These are phyloP conservation scores for Cephalotes varians DNA, from an alignment of 2,888 invertebrate species.

Conservation along the genomic window DNA sequence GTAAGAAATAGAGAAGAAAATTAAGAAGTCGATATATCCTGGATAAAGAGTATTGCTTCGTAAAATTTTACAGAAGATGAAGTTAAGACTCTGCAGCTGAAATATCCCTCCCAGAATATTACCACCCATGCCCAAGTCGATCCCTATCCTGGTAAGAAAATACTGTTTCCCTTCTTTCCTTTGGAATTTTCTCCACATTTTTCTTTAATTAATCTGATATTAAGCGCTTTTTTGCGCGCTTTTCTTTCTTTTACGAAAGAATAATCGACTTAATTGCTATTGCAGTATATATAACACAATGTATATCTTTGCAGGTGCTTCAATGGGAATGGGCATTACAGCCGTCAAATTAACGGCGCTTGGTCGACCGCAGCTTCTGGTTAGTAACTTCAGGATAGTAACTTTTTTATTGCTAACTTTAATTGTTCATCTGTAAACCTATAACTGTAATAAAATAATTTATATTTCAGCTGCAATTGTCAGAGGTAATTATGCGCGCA, in stretches of 20 bases:
- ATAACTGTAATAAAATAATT: background rate
- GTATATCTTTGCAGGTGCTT: conserved; percentile 89
- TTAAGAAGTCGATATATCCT: background rate
- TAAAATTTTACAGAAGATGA: conserved; percentile 69
- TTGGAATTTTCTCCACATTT: background rate
- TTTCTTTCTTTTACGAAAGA: background rate
- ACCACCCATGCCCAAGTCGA: conserved; percentile 56
- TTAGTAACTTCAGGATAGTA: conserved; percentile 88
- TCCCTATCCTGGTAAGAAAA: conserved; percentile 73
- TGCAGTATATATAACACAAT: background rate
- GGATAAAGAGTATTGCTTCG: conserved; percentile 14
- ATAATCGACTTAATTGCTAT: background rate
- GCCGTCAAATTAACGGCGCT: conserved; percentile 99
- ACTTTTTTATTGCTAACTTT: conserved; percentile 36
- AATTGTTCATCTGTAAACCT: background rate
- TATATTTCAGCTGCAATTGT: conserved; percentile 94
- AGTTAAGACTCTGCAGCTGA: conserved; percentile 60
- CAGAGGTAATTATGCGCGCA: conserved; percentile 98
- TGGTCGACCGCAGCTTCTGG: conserved; percentile 98
- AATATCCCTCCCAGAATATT: conserved; percentile 62
- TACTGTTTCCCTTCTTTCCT: background rate
- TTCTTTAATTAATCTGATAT: background rate
- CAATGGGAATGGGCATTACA: conserved; percentile 97
- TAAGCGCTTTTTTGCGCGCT: background rate
- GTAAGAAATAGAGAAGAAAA: background rate